Base-by-base conservation (phyloP, 2,888 invertebrate species). In the Callimorpha dominula region DNA sequence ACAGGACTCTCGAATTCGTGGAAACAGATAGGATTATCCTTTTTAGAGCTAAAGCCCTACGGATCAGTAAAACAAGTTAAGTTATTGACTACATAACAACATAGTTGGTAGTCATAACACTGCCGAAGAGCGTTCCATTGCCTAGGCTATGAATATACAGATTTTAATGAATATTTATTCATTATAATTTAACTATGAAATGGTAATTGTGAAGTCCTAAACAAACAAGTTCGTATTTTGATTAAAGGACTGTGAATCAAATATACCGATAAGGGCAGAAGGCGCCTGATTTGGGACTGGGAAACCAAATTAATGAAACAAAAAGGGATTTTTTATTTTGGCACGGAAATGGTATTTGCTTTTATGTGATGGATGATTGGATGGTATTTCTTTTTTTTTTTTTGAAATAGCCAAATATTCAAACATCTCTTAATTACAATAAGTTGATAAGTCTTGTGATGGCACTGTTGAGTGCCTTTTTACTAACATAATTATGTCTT, bases 101-200 rank as follows among this genome's bases (percentile, higher is more conserved):
- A 54, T 14, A 65, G 14, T 49, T 15, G 8, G 42, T 63, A 52
- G 63, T 52, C 57, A 65, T n/a, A 66, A 50, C 42, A 63, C n/a
- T 11, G n/a, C 46, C 40, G 65, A 64, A 67, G 63, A 43, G 43
- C 65, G 60, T 60, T 57, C 12, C 20, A 60, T 20, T 64, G 62
- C 57, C 57, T 54, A 15, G 15, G 20, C 67, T 65, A 76, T 80
- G 83, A 79, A 81, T 83, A 79, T 75, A 75, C 73, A 83, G 75
- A 78, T 72, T 79, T 71, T 72, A 77, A 79, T 84, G 84, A 83
- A 86, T 80, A 83, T 85, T 84, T 80, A 79, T 74, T 80, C 77
- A 70, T 82, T 74, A 78, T 79, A 81, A 82, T 78, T 80, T 76
- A 43, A 78, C 82, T 82, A 81, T 77, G 80, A 79, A 80, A 80